Evolutionary conservation across 2,888 invertebrate genomes (phyloP).

Genomic region (Choristoneura rosaceana): DNA sequence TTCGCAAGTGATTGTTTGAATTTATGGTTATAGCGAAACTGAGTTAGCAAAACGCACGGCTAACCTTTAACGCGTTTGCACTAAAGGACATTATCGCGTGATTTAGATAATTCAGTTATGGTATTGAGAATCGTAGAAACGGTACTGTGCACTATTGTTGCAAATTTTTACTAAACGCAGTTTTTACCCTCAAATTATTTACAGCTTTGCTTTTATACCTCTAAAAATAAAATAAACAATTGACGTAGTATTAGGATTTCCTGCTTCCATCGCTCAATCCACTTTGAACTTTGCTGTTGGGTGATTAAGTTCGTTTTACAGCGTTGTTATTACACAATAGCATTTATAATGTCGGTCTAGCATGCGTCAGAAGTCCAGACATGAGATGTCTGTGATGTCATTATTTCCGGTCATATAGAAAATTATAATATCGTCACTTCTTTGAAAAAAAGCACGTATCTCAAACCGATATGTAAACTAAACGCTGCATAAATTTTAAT

Average conservation of each 20-base stretch:
- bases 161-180: constrained; percentile 2
- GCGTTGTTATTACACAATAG: constrained; percentile 60
- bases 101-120: not conserved
- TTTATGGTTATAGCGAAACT: constrained; percentile 32
- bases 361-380: constrained; percentile 53
- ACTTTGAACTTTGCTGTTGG: constrained; percentile 48
- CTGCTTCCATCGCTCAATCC: constrained; percentile 54
- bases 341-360: constrained; percentile 41
- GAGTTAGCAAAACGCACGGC: not conserved
- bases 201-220: constrained; percentile 29
- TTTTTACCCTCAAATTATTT: constrained; percentile 28
- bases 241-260: constrained; percentile 51
- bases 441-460: no score
- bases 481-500: no score
- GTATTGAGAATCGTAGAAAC: not conserved
- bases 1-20: constrained; percentile 21
- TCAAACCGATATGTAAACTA: no score
- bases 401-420: constrained; percentile 33
- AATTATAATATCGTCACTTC: not conserved
- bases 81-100: not conserved
- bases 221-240: constrained; percentile 28
- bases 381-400: constrained; percentile 62
- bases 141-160: constrained; percentile 28
- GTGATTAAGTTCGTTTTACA: constrained; percentile 51
- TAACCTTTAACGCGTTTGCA: not conserved